Evolutionary conservation across 2,888 invertebrate species (phyloP).

Genomic region (Glyphotaelius pellucidus): DNA sequence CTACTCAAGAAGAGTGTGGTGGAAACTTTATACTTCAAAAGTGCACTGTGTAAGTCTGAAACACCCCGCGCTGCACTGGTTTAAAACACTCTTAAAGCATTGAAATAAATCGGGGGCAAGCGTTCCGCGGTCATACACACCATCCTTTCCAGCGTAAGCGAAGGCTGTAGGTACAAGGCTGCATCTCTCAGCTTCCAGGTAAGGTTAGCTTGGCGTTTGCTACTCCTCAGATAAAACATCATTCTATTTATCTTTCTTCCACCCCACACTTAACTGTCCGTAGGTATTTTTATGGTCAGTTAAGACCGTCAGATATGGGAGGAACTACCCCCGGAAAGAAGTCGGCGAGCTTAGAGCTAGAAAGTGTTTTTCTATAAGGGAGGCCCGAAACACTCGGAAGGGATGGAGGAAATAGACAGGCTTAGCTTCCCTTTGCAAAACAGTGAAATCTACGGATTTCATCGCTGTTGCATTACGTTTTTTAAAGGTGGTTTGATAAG

Average conservation of each 20-base stretch:
- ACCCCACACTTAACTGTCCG: conserved; percentile 62
- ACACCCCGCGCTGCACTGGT: background rate
- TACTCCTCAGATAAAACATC: conserved; percentile 59
- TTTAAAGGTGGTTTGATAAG: background rate
- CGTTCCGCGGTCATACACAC: conserved; percentile 48
- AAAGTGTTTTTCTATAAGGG: conserved; percentile 57
- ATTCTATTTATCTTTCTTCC: conserved; percentile 63
- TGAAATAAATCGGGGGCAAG: conserved; percentile 52
- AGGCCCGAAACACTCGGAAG: conserved; percentile 35
- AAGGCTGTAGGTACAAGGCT: background rate
- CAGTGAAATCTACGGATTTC: conserved; percentile 26
- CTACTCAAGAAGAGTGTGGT: background rate
- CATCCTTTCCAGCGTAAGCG: background rate
- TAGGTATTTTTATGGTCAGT: conserved; percentile 65
- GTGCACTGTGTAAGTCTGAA: background rate
- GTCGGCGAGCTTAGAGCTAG: conserved; percentile 47
- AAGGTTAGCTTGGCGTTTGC: background rate
- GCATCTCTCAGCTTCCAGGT: conserved; percentile 2
- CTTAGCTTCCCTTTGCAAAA: conserved; percentile 29
- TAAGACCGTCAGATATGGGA: conserved; percentile 62
- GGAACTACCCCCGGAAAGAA: conserved; percentile 22
- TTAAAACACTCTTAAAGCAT: conserved; percentile 41
- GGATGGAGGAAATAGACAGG: conserved; percentile 37
- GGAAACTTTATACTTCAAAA: background rate
- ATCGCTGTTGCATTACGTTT: conserved; percentile 15